A percentile compares a stretch with the other conserved stretches of the same genome.
These are phyloP conservation scores for Leucozona laternaria DNA, from an alignment of 2,888 invertebrate genomes.

Conservation along the genomic window DNA sequence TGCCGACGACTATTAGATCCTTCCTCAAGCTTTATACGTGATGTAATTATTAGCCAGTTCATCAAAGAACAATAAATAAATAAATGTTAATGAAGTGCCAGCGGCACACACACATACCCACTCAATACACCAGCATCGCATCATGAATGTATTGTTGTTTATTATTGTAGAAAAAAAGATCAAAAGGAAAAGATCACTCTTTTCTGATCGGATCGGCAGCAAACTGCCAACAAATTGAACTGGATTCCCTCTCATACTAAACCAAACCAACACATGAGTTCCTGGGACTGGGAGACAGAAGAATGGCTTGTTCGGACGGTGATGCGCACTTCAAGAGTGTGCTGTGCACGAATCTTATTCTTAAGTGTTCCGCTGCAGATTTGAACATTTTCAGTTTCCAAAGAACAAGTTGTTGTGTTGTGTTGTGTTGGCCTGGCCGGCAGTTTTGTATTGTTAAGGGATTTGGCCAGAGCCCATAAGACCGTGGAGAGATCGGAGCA, in stretches of 20 bases:
- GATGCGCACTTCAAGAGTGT: conserved; percentile 67
- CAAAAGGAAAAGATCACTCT: conserved; percentile 53
- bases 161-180: conserved; percentile 30
- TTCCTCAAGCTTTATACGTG: conserved; percentile 28
- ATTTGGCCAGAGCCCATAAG: conserved; percentile 42
- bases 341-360: conserved; percentile 45
- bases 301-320: conserved; percentile 36
- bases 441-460: conserved; percentile 63
- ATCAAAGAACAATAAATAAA: conserved; percentile 72
- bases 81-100: conserved; percentile 74
- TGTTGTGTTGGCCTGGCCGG: too few relatives aligned
- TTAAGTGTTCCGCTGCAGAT: conserved; percentile 58
- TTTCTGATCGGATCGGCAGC: background rate
- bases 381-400: conserved; percentile 57
- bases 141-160: background rate
- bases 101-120: conserved; percentile 24
- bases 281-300: background rate
- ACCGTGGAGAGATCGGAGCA: conserved; percentile 41
- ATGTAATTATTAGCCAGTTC: conserved; percentile 72
- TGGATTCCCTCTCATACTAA: conserved; percentile 43
- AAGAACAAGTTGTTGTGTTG: conserved; percentile 60
- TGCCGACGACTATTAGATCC: conserved; percentile 28
- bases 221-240: conserved; percentile 64
- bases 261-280: background rate
- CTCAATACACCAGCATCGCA: background rate